Percentiles rank a stretch among this genome's conserved stretches.
Conservation (phyloP, 2,888 invertebrate species). For the Drosophila falleni region DNA sequence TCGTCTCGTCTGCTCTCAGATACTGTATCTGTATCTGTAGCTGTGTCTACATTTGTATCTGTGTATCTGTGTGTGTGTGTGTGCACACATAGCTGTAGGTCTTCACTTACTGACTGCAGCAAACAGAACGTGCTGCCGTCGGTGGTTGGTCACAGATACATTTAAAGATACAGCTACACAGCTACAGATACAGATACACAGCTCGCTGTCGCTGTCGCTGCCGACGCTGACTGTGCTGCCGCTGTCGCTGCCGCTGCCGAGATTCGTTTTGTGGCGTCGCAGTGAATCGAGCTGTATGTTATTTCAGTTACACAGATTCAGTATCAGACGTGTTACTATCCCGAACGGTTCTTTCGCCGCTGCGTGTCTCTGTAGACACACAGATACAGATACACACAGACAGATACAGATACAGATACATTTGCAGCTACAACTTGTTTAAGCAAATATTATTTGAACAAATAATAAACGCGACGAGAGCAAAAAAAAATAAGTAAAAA, state of each 20-base stretch:
- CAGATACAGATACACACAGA: constrained; percentile 53
- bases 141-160: constrained; percentile 65
- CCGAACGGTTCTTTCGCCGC: constrained; percentile 83
- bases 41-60: constrained; percentile 15
- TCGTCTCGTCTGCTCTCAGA: constrained; percentile 19
- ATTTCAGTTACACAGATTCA: constrained; percentile 86
- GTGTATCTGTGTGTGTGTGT: constrained; percentile 31
- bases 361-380: constrained; percentile 40
- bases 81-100: constrained; percentile 64
- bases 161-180: constrained; percentile 22
- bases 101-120: constrained; percentile 82
- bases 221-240: constrained; percentile 35
- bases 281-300: constrained; percentile 84
- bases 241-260: constrained; percentile 25
- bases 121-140: constrained; percentile 60
- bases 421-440: constrained; percentile 59
- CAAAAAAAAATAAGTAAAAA: constrained; percentile 23
- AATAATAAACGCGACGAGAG: constrained; percentile 62
- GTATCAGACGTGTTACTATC: constrained; percentile 85
- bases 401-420: constrained; percentile 21
- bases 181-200: too few species aligned
- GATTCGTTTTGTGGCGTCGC: constrained; percentile 47
- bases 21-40: constrained; percentile 26
- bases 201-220: constrained; percentile 20
- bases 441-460: constrained; percentile 76